Evolutionary conservation across 2,888 invertebrate species (phyloP), one percentile per base, ranked within the genome.

Genomic region (Junonia oenone): DNA sequence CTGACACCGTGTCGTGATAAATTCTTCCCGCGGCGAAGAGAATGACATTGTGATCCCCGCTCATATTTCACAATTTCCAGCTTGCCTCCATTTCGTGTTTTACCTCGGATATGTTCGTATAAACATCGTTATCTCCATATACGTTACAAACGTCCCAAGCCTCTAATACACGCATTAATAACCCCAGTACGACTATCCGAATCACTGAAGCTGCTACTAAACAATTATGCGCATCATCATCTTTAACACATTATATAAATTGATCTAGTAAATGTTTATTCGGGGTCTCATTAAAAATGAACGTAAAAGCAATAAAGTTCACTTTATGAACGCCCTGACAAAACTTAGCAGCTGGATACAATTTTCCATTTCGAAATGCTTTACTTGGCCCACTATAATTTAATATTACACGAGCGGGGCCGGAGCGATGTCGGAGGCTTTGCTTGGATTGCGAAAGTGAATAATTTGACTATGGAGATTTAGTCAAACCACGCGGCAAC

Each of bases 401-500:
- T 87, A 88, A 88, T 88, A 87, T 86, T 86, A 86, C 85, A 85
- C 78, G 78, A 83, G 69, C 77, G 67, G 66, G 62, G 63, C 66
- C 63, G 68, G 26, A 43, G 43, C 43, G 43, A 14, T 43, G 43
- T 43, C 65, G 72, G 68, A 75, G 78, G 86, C 82, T 81, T 79
- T 82, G 77, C 76, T 78, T 66, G 84, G 83, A 81, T 86, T 83
- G 83, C 76, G 77, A 78, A 77, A 84, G 84, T 85, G 87, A 87
- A 84, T 88, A 88, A 88, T 88, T 87, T 85, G 81, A 84, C 81
- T 86, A 81, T 80, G 82, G 82, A 83, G 81, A 81, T 77, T 80
- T 71, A 68, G 74, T 68, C 68, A 56, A 68, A 65, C 67, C 63
- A 68, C 66, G 70, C 68, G 64, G 65, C 65, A 70, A 64, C 72